These are phyloP conservation scores for Misgurnus anguillicaudatus DNA, from an alignment of 2,113 vertebrate genomes.

Conservation along the genomic window DNA sequence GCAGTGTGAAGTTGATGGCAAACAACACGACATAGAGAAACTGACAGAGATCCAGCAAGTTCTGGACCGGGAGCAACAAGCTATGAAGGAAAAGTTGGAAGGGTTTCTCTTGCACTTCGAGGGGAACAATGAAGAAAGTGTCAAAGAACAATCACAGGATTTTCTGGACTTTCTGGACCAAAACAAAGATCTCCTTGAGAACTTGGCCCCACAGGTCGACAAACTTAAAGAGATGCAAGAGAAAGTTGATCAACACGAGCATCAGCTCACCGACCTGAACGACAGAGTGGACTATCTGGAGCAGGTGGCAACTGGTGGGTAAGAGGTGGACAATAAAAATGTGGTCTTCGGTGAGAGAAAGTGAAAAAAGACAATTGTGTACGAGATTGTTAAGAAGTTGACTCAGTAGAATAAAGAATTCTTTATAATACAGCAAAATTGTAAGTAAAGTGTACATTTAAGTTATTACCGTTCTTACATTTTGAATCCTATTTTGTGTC, in stretches of 20 bases:
- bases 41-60: conserved; percentile 26
- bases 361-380: too few relatives aligned
- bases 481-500: neutral
- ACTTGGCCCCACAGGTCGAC: conserved; percentile 51
- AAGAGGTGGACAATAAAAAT: neutral
- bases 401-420: too few relatives aligned
- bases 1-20: neutral
- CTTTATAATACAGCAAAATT: too few relatives aligned
- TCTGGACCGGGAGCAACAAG: conserved; percentile 52
- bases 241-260: conserved; percentile 53
- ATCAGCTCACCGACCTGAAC: conserved; percentile 45
- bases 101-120: conserved; percentile 39
- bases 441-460: too few relatives aligned
- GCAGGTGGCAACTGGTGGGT: conserved; percentile 47
- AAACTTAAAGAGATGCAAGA: conserved; percentile 51
- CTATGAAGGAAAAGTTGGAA: conserved; percentile 61
- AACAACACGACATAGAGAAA: neutral
- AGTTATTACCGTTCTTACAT: too few relatives aligned
- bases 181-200: conserved; percentile 60
- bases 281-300: conserved; percentile 54
- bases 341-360: too few relatives aligned
- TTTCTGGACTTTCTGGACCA: conserved; percentile 58
- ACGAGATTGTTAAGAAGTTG: too few relatives aligned
- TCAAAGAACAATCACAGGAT: conserved; percentile 42
- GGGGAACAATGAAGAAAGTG: conserved; percentile 29